Evolutionary conservation across 92 coral and sea anemone species (phyloP), one percentile per base, ranked within the genome.

Genomic region (Virgularia gustaviana): DNA sequence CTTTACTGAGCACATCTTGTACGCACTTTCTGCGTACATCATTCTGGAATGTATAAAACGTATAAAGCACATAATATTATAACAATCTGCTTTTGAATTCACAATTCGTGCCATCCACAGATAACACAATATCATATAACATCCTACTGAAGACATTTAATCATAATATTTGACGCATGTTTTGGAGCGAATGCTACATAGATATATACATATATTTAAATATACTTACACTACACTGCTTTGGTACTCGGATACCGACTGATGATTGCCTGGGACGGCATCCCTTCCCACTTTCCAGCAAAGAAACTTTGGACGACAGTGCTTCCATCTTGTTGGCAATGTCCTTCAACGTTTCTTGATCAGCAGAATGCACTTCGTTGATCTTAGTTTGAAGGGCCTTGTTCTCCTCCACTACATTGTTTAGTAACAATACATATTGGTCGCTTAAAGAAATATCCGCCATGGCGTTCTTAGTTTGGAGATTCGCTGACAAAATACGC

Each of bases 331-430:
- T 65, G 72, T 65, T 36, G 13, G 51, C 19, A 44, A 65, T 38
- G 19, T 49, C 51, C 55, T 65, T 49, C 72, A 65, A 23, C 20
- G 31, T 65, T 44, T 49, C 29, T 29, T 37, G 53, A 36, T 22
- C 51, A 18, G 29, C 37, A 13, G 18, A 53, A 29, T 29, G 45
- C 5, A 33, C 43, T 62, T 62, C 39, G 24, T 62, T 44, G 44
- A 38, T 62, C 56, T 1, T 65, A 11, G 15, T 34, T 4, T 35
- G 72, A 27, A 65, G 34, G 18, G 45, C 72, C 15, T 33, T 44
- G 72, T 49, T 65, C 72, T 65, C 72, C 28, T 39, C 51, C 15
- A 39, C 31, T 33, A 49, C 56, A 12, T 39, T 24, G 45, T 65
- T 29, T 9, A 65, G 32, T 23, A 65, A 49, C 11, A 65, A 35